Base-by-base conservation (phyloP, 2,888 invertebrate species). In the Nomada ferruginata region DNA sequence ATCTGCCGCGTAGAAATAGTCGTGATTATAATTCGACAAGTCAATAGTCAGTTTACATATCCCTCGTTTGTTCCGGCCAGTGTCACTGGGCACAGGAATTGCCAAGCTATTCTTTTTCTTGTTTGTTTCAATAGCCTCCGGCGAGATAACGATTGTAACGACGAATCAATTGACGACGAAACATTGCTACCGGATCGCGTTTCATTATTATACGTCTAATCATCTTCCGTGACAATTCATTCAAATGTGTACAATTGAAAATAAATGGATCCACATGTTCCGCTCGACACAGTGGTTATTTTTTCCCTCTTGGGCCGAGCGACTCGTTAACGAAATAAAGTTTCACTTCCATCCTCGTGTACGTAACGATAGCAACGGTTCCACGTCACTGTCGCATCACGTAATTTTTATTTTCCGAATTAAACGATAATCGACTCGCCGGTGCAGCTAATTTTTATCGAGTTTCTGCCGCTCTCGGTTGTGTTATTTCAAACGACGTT, bases 91-190 rank as follows among this genome's bases (percentile, higher is more conserved):
- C 50, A 50, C 3, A 63, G 55, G 55, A 57, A 53, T 63, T 26
- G 55, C 23, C 63, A 18, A 64, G 59, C 36, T 59, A 11, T 59
- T 44, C 26, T 44, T 50, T 29, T 3, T 20, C 23, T 52, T 23
- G 23, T 42, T 36, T 2, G 20, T 11, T 36, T 11, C 2, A 10
- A 1, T n/a, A 26, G 26, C 7, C n/a, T 47, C 15, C 15, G 9
- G 47, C 23, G 57, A 63, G 36, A 57, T 76, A 74, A 76, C 76
- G 63, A 64, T 76, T 64, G 50, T 73, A 76, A 73, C 76, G 74
- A 77, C 64, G 74, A 74, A 65, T 74, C 74, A 74, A 77, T 52
- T 42, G 73, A 73, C 59, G 64, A 0, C 13, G 42, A 52, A 65
- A 65, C 65, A 59, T 29, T 65, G 52, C 42, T 73, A 53, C 26